Base-by-base conservation (phyloP, 2,888 invertebrate genomes). In the Spatulosminthurus flaviceps region DNA sequence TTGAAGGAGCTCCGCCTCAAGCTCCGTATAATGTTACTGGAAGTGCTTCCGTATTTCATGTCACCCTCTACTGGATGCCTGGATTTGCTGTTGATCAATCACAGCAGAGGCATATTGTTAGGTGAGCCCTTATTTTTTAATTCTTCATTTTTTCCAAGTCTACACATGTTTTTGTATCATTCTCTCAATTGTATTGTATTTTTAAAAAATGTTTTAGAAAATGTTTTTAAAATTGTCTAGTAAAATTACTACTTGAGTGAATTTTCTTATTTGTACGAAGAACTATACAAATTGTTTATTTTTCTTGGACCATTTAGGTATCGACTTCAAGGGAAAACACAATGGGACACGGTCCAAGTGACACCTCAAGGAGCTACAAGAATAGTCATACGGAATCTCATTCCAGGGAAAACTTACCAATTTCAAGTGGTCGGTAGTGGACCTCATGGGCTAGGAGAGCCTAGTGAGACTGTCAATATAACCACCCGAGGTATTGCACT, bases 401-500 rank as follows among this genome's bases (percentile, higher is more conserved):
- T 93, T 85, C 95, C 97, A 13, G 94, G 94, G 83, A 96, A 95
- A 61, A 92, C 93, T 79, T 97, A 98, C 89, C 97, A 98, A 89
- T 97, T 98, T 89, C 95, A 96, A 90, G 95, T 98, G 80, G 93
- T 97, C 86, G 96, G 97, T 80, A 94, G 96, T 87, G 98, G 98
- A 88, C 93, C 94, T 19, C 92, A 96, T 79, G 97, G 98, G 82
- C 95, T 97, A 87, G 97, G 97, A 82, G 94, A 96, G 93, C 94
- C 95, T 92, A 97, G 97, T 90, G 94, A 96, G 89, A 92, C 94
- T 81, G 94, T 97, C 87, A 94, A 93, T 80, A 94, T 95, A 85
- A 91, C 93, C 87, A 97, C 97, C 79, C 90, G 94, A 87, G 96
- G 97, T 97, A 90, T 29, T 51, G 16, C n/a, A 51, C 51, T 51